Evolutionary conservation across 2,113 vertebrate genomes (phyloP), one percentile per base, ranked within the genome.

Genomic region (Haemorhous mexicanus): DNA sequence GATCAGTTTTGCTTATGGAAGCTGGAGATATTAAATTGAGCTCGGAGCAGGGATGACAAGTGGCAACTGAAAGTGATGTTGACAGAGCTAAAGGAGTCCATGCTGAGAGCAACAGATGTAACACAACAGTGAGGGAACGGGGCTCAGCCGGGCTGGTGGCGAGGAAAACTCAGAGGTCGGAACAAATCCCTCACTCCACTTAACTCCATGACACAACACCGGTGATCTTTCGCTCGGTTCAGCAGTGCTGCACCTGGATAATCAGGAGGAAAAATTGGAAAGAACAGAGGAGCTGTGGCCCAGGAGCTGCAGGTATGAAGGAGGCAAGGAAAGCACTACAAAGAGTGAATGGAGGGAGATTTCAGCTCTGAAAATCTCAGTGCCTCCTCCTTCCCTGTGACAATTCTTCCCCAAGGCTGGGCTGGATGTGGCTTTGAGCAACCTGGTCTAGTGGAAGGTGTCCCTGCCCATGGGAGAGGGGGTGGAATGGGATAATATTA

Each of bases 1-100:
- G 85, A 96, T 94, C 67, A 63, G 73, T 59, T 97, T 86, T 85
- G 90, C 88, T 95, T 86, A 41, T 75, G 92, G 70, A 93, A 90
- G 76, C 64, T 55, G 8, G 39, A 86, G 84, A 62, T 86, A 77
- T 37, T 83, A 73, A 91, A 77, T 28, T 1, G 43, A 91, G 79
- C 84, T 70, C 15, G 1, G 63, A 76, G 79, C 68, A 9, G 59
- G 63, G 83, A 74, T 95, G 94, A 97, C 62, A 46, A 96, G 94
- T 67, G 67, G 68, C 72, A 39, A 15, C 4, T 17, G 64, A 90
- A 96, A 93, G 70, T 5, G 30, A 72, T 52, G 79, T 78, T 87
- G 95, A 72, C 88, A 89, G 90, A 64, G 76, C 68, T 89, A 52
- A 94, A 90, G 92, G 64, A 86, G 80, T 79, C 37, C 88, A 68